Evolutionary conservation across 2,888 invertebrate species (phyloP).

Genomic region (Archips xylosteana): DNA sequence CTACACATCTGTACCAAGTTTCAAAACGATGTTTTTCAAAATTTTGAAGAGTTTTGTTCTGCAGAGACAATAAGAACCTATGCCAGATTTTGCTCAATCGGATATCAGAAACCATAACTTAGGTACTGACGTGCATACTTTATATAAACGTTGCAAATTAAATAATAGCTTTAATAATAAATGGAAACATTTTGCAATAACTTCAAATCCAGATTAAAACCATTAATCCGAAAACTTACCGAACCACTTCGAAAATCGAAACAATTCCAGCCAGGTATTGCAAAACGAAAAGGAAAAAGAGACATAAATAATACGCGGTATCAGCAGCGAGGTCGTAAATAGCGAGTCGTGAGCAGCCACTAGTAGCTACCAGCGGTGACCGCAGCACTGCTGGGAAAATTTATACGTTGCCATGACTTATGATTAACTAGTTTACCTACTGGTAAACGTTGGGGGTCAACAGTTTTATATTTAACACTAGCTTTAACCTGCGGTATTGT

Average conservation of each 20-base stretch:
- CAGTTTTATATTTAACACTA: too few species aligned
- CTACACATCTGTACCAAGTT: too few species aligned
- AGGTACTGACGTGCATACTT: too few species aligned
- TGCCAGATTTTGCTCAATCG: too few species aligned
- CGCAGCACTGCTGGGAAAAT: constrained; percentile 26
- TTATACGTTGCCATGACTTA: constrained; percentile 23
- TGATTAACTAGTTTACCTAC: background rate
- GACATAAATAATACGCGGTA: constrained; percentile 78
- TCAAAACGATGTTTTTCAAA: too few species aligned
- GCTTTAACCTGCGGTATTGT: too few species aligned
- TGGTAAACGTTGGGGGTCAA: background rate
- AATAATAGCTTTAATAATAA: too few species aligned
- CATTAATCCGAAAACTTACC: background rate
- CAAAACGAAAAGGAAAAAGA: constrained; percentile 69
- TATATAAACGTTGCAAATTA: too few species aligned
- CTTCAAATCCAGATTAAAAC: background rate
- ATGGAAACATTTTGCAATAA: background rate
- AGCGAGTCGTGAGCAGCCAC: constrained; percentile 65
- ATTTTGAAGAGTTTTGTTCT: too few species aligned
- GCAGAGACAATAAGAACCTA: too few species aligned
- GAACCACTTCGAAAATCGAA: constrained; percentile 47
- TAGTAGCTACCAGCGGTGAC: constrained; percentile 29
- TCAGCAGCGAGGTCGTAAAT: constrained; percentile 70
- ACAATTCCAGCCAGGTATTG: constrained; percentile 48
- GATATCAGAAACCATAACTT: too few species aligned